A percentile compares a stretch with the other conserved stretches of the same genome.
Conservation (phyloP, 2,888 invertebrate species). For the Plagodis pulveraria region DNA sequence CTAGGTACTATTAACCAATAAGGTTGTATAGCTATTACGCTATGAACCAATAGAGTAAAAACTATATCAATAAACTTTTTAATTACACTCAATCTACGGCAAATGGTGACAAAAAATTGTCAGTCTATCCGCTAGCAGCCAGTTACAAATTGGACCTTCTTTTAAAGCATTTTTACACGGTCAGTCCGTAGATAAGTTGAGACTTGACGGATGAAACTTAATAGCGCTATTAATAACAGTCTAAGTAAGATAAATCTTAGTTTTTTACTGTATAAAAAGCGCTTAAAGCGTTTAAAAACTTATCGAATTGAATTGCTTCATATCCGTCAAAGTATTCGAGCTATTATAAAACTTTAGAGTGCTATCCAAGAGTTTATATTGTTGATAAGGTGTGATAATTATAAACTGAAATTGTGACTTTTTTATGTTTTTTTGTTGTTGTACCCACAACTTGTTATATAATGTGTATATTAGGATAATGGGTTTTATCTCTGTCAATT, state of each 20-base stretch:
- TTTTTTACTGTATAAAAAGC: slow-evolving; percentile 32
- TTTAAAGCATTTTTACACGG: slow-evolving; percentile 54
- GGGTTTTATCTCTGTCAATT: too few species aligned
- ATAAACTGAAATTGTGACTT: not conserved
- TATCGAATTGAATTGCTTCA: slow-evolving; percentile 30
- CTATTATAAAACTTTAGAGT: slow-evolving; percentile 15
- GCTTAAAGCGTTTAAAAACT: slow-evolving; percentile 22
- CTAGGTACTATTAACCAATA: not conserved
- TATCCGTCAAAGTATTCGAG: slow-evolving; percentile 26
- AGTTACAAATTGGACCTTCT: slow-evolving; percentile 57
- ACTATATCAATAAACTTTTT: slow-evolving; percentile 57
- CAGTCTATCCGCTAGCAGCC: slow-evolving; percentile 43
- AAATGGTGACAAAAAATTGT: slow-evolving; percentile 51
- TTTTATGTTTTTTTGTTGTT: not conserved
- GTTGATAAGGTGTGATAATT: slow-evolving; percentile 9
- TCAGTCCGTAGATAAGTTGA: slow-evolving; percentile 53
- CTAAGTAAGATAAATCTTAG: slow-evolving; percentile 51
- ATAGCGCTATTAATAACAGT: slow-evolving; percentile 65
- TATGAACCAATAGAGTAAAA: slow-evolving; percentile 4
- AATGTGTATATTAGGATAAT: too few species aligned
- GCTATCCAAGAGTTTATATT: slow-evolving; percentile 9
- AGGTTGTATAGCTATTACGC: slow-evolving; percentile 1
- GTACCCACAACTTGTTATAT: not conserved
- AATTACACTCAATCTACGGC: slow-evolving; percentile 47
- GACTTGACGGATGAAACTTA: slow-evolving; percentile 59